Evolutionary conservation across 1,140 invertebrate genomes (phyloP).

Genomic region (Tetranychus cinnabarinus): DNA sequence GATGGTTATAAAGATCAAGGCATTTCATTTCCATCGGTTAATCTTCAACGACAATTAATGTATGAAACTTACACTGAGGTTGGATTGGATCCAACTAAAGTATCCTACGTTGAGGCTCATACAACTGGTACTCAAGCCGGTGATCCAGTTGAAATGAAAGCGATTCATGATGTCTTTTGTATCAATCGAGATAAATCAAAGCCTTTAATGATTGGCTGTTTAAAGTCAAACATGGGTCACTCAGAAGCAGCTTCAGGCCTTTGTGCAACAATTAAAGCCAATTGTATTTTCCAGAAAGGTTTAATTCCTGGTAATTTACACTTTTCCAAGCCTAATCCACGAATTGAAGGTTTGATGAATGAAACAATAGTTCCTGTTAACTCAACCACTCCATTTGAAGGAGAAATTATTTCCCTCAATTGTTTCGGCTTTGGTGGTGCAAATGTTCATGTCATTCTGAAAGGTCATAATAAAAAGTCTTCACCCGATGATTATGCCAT

Average conservation of each 20-base stretch:
- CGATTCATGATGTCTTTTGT: background rate
- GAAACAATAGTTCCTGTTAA: slow-evolving; percentile 45
- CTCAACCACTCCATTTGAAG: slow-evolving; percentile 30
- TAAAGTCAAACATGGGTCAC: slow-evolving; percentile 84
- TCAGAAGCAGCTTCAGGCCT: slow-evolving; percentile 66
- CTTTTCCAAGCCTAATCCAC: slow-evolving; percentile 26
- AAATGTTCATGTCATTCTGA: slow-evolving; percentile 73
- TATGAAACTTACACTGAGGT: slow-evolving; percentile 55
- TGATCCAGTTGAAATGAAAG: slow-evolving; percentile 57
- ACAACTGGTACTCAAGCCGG: slow-evolving; percentile 72
- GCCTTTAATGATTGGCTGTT: slow-evolving; percentile 57
- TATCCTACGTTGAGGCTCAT: slow-evolving; percentile 79
- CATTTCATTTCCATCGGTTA: slow-evolving; percentile 28
- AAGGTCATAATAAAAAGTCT: slow-evolving; percentile 12
- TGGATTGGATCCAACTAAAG: slow-evolving; percentile 42
- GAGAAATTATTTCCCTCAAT: slow-evolving; percentile 67
- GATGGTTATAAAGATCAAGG: slow-evolving; percentile 68
- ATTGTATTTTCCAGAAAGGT: slow-evolving; percentile 25
- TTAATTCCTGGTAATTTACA: slow-evolving; percentile 29
- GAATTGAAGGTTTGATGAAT: slow-evolving; percentile 31
- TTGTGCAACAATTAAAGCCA: slow-evolving; percentile 21
- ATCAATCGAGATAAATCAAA: slow-evolving; percentile 37
- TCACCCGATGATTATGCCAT: background rate
- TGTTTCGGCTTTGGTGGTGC: slow-evolving; percentile 95
- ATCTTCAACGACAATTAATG: slow-evolving; percentile 17